phyloP scores from a whole-genome alignment of 2,888 invertebrate species.

The Eugnorisma glareosa region DNA sequence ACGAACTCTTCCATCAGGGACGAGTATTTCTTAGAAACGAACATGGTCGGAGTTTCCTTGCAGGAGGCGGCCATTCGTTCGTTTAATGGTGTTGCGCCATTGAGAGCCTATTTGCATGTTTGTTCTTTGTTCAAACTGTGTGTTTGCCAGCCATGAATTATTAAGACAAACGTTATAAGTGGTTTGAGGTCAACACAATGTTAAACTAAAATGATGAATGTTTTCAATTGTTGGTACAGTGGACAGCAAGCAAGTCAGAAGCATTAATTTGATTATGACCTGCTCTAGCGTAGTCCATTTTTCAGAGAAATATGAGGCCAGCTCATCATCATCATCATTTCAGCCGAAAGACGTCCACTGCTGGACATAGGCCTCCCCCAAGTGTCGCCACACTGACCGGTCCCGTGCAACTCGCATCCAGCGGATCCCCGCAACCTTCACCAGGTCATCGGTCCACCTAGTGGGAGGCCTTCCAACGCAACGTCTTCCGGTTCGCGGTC shows the following conservation, averaged over 20 bases:
- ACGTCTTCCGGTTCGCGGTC: too few species aligned
- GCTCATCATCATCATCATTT: too few species aligned
- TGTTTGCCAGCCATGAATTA: neutral
- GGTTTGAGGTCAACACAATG: neutral
- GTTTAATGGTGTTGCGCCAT: neutral
- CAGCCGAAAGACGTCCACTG: too few species aligned
- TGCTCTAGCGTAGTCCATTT: neutral
- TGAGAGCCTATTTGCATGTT: conserved; percentile 4
- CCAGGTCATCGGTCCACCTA: too few species aligned
- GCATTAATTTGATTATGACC: neutral
- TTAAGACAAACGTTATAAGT: neutral
- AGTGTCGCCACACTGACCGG: too few species aligned
- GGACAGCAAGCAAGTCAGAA: neutral
- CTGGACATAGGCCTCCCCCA: too few species aligned
- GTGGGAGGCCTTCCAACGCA: too few species aligned
- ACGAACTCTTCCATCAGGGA: neutral
- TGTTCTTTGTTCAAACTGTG: neutral
- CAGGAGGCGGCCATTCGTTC: neutral
- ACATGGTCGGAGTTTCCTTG: neutral
- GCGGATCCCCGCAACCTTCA: too few species aligned
- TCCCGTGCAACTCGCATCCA: too few species aligned
- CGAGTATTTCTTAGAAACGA: neutral
- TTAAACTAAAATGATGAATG: neutral
- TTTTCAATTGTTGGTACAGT: neutral
- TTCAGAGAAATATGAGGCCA: neutral